phyloP scores from a whole-genome alignment of 2,888 invertebrate genomes.

The Oconnorella tubifera region DNA sequence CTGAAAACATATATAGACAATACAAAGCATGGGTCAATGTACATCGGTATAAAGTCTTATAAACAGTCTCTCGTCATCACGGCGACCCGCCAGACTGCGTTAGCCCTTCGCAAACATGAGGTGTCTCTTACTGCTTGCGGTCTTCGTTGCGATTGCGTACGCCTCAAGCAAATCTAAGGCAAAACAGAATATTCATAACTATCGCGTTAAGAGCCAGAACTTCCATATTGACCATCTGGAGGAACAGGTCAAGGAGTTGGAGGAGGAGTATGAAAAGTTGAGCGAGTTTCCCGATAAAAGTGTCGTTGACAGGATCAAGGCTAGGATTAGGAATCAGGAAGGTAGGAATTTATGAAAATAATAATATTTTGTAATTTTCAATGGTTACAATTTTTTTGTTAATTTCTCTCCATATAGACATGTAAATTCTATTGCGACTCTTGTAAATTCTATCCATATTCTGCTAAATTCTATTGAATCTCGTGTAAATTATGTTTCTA shows the following conservation, averaged over 20 bases:
- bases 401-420: too few species aligned
- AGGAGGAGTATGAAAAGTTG: constrained; percentile 4
- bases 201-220: constrained; percentile 2
- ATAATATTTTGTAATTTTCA: too few species aligned
- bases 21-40: too few species aligned
- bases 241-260: neutral
- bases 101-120: neutral
- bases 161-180: neutral
- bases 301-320: neutral
- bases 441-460: too few species aligned
- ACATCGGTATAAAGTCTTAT: too few species aligned
- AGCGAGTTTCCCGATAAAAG: neutral
- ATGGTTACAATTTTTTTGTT: too few species aligned
- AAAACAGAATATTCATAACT: neutral
- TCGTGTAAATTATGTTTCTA: too few species aligned
- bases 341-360: too few species aligned
- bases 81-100: neutral
- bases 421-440: too few species aligned
- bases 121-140: neutral
- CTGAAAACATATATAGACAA: too few species aligned
- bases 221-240: constrained; percentile 5
- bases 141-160: neutral
- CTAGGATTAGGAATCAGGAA: constrained; percentile 10
- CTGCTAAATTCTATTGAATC: too few species aligned
- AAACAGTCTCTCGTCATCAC: neutral